phyloP scores from a whole-genome alignment of 2,113 vertebrate species.

The Columbina picui region DNA sequence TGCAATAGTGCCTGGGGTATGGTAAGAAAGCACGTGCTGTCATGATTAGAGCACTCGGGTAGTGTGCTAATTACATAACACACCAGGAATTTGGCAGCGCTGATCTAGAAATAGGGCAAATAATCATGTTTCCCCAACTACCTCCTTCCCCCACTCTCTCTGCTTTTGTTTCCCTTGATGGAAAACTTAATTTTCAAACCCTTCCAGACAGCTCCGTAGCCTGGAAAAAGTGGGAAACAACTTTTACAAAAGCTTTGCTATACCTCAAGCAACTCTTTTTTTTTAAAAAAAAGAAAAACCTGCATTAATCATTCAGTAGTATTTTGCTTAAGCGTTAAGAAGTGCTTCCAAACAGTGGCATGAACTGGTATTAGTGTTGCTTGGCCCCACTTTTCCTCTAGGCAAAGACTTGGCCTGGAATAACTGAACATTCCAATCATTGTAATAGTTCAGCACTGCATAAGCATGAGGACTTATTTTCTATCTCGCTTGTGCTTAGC shows the following conservation, averaged over 20 bases:
- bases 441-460: neutral
- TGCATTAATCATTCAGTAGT: neutral
- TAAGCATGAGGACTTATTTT: neutral
- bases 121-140: slow-evolving; percentile 14
- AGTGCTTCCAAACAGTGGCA: neutral
- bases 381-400: neutral
- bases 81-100: slow-evolving; percentile 40
- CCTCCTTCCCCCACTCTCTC: neutral
- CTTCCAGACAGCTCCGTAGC: neutral
- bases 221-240: neutral
- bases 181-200: neutral
- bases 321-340: neutral
- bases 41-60: neutral
- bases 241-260: neutral
- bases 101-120: slow-evolving; percentile 44
- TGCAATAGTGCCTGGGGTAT: neutral
- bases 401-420: neutral
- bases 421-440: neutral
- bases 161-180: neutral
- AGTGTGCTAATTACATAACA: slow-evolving; percentile 38
- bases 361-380: neutral
- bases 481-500: neutral
- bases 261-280: neutral
- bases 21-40: slow-evolving; percentile 44
- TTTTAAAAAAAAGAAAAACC: neutral